A percentile compares a stretch with the other conserved stretches of the same genome.
Evolutionary conservation across 2,888 invertebrate species (phyloP).

Genomic region (Ichneumoninae sp.): DNA sequence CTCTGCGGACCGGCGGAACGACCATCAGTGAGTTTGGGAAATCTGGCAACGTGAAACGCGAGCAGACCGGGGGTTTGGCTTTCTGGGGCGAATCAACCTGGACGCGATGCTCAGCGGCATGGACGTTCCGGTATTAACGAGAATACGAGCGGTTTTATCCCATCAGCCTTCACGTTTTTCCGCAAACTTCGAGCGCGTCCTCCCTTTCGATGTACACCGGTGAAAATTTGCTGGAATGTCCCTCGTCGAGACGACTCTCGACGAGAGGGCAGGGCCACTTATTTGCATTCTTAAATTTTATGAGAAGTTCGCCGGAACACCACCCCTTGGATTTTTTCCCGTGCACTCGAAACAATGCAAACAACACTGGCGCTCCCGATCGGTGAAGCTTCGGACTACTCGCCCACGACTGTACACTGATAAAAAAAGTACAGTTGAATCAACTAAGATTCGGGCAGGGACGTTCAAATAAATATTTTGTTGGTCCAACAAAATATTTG

Average conservation of each 20-base stretch:
- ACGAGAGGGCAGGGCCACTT: neutral
- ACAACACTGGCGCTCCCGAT: neutral
- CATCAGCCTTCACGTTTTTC: slow-evolving; percentile 19
- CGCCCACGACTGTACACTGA: neutral
- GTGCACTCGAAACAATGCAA: neutral
- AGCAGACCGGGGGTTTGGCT: slow-evolving; percentile 52
- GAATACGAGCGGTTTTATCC: slow-evolving; percentile 12
- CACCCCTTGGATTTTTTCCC: neutral
- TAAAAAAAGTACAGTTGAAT: too few species aligned
- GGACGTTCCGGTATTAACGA: slow-evolving; percentile 39
- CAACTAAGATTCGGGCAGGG: too few species aligned
- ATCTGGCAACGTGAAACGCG: slow-evolving; percentile 48
- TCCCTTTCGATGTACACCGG: slow-evolving; percentile 1
- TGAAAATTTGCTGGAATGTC: neutral
- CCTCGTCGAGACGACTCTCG: neutral
- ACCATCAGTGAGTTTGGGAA: slow-evolving; percentile 48
- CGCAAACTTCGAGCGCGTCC: slow-evolving; percentile 13
- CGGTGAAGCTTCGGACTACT: neutral
- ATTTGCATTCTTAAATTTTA: neutral
- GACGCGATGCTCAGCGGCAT: neutral
- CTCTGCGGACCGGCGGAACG: slow-evolving; percentile 40
- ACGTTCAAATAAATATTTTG: too few species aligned
- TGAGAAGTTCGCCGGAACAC: neutral
- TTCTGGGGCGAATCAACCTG: slow-evolving; percentile 49
- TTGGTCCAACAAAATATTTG: too few species aligned